Percentiles rank a stretch among this genome's conserved stretches.
Evolutionary conservation across 2,888 invertebrate genomes (phyloP).

Genomic region (Capitulum mitella): DNA sequence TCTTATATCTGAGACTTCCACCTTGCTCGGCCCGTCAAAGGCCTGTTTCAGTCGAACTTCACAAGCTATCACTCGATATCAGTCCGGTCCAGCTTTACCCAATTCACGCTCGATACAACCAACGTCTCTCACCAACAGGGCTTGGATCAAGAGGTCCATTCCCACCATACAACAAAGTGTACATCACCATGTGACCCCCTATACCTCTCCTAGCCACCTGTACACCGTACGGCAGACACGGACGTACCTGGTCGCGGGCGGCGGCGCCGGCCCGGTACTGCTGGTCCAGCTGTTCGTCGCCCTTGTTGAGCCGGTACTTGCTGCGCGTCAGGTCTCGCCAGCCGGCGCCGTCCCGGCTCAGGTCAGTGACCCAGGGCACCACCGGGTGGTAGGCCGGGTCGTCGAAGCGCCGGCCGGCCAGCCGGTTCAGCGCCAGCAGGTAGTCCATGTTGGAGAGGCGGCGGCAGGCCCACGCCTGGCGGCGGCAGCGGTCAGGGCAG

Average conservation of each 20-base stretch:
- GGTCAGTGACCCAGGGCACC: conserved; percentile 96
- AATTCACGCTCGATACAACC: too few relatives aligned
- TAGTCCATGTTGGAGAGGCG: conserved; percentile 88
- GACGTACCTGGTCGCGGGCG: conserved; percentile 23
- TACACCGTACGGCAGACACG: too few relatives aligned
- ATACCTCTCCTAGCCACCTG: too few relatives aligned
- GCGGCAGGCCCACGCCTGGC: conserved; percentile 70
- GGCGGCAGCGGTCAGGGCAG: not conserved
- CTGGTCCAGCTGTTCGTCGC: conserved; percentile 87
- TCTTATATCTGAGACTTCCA: too few relatives aligned
- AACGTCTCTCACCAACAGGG: too few relatives aligned
- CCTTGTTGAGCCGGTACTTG: conserved; percentile 92
- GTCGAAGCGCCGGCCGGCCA: conserved; percentile 69
- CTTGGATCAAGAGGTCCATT: too few relatives aligned
- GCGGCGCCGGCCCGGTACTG: conserved; percentile 56
- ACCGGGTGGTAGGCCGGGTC: conserved; percentile 91
- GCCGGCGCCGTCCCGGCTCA: conserved; percentile 67
- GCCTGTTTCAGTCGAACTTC: too few relatives aligned
- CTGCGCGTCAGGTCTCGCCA: conserved; percentile 90
- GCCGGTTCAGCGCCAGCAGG: conserved; percentile 73
- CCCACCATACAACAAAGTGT: too few relatives aligned
- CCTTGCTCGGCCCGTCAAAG: too few relatives aligned
- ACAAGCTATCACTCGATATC: too few relatives aligned
- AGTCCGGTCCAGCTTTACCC: too few relatives aligned
- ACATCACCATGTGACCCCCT: too few relatives aligned